Evolutionary conservation across 1,140 invertebrate genomes (phyloP).

Genomic region (Drosophila sechellia): DNA sequence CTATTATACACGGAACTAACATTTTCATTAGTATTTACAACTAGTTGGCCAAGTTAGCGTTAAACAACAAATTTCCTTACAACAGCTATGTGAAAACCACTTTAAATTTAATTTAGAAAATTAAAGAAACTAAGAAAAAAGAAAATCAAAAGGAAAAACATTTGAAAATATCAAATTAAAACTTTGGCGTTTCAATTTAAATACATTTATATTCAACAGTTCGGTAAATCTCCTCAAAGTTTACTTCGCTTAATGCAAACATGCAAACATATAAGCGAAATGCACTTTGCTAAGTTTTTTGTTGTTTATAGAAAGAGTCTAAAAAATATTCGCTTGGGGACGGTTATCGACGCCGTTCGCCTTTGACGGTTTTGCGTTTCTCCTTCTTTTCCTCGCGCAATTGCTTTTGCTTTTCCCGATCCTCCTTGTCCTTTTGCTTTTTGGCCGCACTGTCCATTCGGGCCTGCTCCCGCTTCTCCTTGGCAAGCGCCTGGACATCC

Average conservation of each 20-base stretch:
- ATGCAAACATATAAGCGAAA: neutral
- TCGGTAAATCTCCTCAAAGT: neutral
- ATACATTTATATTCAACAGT: slow-evolving; percentile 20
- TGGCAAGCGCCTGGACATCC: slow-evolving; percentile 89
- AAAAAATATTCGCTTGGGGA: slow-evolving; percentile 8
- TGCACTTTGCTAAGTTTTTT: slow-evolving; percentile 5
- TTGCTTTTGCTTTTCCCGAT: slow-evolving; percentile 93
- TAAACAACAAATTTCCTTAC: slow-evolving; percentile 41
- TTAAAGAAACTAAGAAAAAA: slow-evolving; percentile 34
- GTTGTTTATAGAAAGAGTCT: neutral
- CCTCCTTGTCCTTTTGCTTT: slow-evolving; percentile 95
- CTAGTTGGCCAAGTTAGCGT: slow-evolving; percentile 57
- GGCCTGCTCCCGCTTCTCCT: slow-evolving; percentile 91
- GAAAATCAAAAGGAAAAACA: slow-evolving; percentile 37
- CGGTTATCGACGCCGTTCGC: slow-evolving; percentile 91
- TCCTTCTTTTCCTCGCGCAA: slow-evolving; percentile 94
- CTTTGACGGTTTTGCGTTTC: slow-evolving; percentile 94
- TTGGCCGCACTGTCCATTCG: slow-evolving; percentile 92
- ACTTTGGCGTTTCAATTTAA: slow-evolving; percentile 38
- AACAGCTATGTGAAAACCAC: slow-evolving; percentile 44
- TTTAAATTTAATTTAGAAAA: slow-evolving; percentile 70
- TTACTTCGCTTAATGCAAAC: neutral
- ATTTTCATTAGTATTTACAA: slow-evolving; percentile 37
- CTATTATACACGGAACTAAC: slow-evolving; percentile 30
- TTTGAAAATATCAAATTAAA: slow-evolving; percentile 21